phyloP scores from a whole-genome alignment of 2,888 invertebrate species.

The Melitaea athalia region DNA sequence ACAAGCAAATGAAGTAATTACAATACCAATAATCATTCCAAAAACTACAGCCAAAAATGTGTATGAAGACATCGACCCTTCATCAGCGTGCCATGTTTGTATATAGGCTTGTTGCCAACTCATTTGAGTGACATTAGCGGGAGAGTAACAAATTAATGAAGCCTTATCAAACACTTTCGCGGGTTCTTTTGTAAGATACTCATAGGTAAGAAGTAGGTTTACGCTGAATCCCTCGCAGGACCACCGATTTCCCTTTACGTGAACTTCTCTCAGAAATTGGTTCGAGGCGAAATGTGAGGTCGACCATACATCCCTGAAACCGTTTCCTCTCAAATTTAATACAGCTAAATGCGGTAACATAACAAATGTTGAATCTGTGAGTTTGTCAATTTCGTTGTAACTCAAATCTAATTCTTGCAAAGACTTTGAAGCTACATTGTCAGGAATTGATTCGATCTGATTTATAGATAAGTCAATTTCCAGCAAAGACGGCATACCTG shows the following conservation, averaged over 20 bases:
- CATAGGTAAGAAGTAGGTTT: conserved; percentile 83
- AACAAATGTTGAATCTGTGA: conserved; percentile 84
- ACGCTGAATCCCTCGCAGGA: conserved; percentile 85
- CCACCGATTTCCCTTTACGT: conserved; percentile 89
- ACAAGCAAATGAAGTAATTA: conserved; percentile 81
- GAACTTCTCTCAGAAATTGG: conserved; percentile 81
- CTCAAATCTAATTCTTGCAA: conserved; percentile 83
- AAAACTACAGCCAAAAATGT: conserved; percentile 81
- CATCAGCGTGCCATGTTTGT: conserved; percentile 82
- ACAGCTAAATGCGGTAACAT: conserved; percentile 84
- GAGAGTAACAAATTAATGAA: conserved; percentile 85
- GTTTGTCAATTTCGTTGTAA: conserved; percentile 81
- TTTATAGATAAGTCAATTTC: conserved; percentile 86
- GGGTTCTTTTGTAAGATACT: conserved; percentile 82
- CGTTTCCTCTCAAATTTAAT: conserved; percentile 87
- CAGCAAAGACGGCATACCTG: conserved; percentile 81
- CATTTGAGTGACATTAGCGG: conserved; percentile 83
- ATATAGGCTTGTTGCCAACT: conserved; percentile 87
- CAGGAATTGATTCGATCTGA: conserved; percentile 83
- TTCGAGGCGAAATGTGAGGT: conserved; percentile 84
- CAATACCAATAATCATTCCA: conserved; percentile 77
- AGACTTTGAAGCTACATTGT: conserved; percentile 80
- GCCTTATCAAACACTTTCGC: conserved; percentile 68
- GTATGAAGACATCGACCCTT: conserved; percentile 69
- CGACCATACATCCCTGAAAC: conserved; percentile 84